Percentiles rank a stretch among this genome's conserved stretches.
Evolutionary conservation across 2,888 invertebrate genomes (phyloP).

Genomic region (Epicampocera succincta): DNA sequence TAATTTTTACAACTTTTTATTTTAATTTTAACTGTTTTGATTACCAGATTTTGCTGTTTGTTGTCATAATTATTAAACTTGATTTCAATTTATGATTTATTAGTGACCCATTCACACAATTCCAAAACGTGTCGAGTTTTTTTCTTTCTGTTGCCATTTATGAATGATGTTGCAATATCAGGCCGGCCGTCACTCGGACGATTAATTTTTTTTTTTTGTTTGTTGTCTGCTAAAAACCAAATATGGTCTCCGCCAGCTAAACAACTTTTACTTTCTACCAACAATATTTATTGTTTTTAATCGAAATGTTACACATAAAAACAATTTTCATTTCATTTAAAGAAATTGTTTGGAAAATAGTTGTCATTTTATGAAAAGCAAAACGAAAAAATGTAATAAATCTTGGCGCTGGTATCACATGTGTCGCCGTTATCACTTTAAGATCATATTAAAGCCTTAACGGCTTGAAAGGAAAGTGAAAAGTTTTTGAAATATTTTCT

Average conservation of each 20-base stretch:
- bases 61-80: conserved; percentile 23
- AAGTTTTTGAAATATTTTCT: conserved; percentile 33
- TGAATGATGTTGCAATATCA: conserved; percentile 31
- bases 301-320: conserved; percentile 27
- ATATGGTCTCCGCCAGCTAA: conserved; percentile 16
- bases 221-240: neutral
- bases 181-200: neutral
- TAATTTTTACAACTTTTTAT: too few relatives aligned
- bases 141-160: neutral
- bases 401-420: neutral
- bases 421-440: conserved; percentile 13
- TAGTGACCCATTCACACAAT: conserved; percentile 50
- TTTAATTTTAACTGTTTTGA: too few relatives aligned
- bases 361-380: neutral
- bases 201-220: conserved; percentile 9
- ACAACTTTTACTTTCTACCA: conserved; percentile 65
- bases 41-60: too few relatives aligned
- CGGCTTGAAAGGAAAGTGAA: conserved; percentile 63
- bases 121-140: neutral
- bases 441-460: conserved; percentile 1
- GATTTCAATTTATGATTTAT: conserved; percentile 21
- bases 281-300: conserved; percentile 40
- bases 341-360: conserved; percentile 26
- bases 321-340: conserved; percentile 44
- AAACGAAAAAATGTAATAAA: neutral